Evolutionary conservation across 2,113 vertebrate species (phyloP).

Genomic region (Condylura cristata): DNA sequence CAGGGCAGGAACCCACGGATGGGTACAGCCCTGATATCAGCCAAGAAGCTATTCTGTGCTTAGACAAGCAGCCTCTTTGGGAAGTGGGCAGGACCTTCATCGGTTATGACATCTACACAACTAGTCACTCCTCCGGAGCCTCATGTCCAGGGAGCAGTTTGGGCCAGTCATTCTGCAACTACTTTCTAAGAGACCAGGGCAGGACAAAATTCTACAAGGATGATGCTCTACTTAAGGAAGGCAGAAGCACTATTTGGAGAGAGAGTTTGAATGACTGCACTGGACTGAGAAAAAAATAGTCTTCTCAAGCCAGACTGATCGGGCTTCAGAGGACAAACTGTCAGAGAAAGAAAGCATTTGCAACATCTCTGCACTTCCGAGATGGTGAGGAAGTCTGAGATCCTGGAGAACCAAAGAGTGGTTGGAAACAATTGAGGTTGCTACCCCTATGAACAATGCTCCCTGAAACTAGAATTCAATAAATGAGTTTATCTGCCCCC

Average conservation of each 20-base stretch:
- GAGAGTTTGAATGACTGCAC: background rate
- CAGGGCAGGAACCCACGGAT: background rate
- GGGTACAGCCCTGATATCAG: background rate
- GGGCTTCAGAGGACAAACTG: background rate
- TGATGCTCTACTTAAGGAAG: background rate
- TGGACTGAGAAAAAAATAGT: background rate
- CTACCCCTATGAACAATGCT: background rate
- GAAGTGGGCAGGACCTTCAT: background rate
- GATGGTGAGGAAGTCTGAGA: background rate
- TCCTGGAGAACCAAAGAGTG: background rate
- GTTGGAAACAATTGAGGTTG: background rate
- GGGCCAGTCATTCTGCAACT: background rate
- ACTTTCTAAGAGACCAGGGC: background rate
- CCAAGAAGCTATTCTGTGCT: background rate
- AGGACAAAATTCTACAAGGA: background rate
- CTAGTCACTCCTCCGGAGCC: background rate
- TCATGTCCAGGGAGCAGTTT: background rate
- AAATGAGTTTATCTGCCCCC: background rate
- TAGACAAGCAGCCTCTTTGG: background rate
- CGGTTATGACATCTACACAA: background rate
- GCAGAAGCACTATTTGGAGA: background rate
- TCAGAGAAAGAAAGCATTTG: background rate
- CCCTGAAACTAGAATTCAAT: background rate
- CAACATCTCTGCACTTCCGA: background rate
- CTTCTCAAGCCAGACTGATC: background rate